A percentile compares a stretch with the other conserved stretches of the same genome.
Evolutionary conservation across 2,797 vertebrate species (phyloP).

Genomic region (Oreortyx pictus): DNA sequence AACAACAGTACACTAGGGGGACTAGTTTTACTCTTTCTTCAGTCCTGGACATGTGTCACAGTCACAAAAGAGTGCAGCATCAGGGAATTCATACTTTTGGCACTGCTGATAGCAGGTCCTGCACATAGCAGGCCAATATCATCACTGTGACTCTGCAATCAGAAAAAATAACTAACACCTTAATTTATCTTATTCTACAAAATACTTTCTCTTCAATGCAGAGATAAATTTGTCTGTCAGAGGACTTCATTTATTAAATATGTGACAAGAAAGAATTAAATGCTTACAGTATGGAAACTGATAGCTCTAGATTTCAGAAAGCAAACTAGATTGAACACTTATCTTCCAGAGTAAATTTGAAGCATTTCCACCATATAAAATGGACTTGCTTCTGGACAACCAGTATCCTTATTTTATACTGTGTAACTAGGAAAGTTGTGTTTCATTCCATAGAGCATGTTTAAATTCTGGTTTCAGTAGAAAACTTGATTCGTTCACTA

Average conservation of each 20-base stretch:
- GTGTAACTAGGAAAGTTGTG: not conserved
- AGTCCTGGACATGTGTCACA: not conserved
- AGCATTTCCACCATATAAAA: not conserved
- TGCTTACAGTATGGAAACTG: not conserved
- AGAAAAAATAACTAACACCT: not conserved
- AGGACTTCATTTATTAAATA: not conserved
- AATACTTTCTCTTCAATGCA: not conserved
- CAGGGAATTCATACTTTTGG: not conserved
- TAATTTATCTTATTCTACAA: not conserved
- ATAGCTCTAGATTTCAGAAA: not conserved
- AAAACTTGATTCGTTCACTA: not conserved
- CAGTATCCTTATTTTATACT: not conserved
- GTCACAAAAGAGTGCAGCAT: not conserved
- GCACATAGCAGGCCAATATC: not conserved
- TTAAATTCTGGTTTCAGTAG: not conserved
- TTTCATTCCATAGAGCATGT: not conserved
- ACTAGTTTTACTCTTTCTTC: conserved; percentile 54
- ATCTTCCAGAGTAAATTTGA: not conserved
- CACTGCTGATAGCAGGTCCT: not conserved
- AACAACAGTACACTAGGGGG: conserved; percentile 65
- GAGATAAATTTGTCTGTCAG: not conserved
- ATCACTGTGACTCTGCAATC: not conserved
- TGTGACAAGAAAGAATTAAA: not conserved
- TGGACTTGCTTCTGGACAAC: not conserved
- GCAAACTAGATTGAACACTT: not conserved